phyloP scores from a whole-genome alignment of 2,797 vertebrate species.

The Cercopithecus diana region DNA sequence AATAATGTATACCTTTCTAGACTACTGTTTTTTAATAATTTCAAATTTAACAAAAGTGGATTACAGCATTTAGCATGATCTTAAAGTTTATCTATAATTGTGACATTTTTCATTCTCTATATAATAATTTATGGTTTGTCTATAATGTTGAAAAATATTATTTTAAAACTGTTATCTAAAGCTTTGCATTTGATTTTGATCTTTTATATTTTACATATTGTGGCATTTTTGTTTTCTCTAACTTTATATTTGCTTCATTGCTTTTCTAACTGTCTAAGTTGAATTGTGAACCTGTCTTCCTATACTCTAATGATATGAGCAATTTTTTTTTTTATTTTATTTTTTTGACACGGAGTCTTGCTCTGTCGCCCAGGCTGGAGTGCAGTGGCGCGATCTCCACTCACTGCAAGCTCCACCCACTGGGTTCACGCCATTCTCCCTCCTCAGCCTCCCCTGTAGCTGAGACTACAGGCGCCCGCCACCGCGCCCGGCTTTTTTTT shows the following conservation, averaged over 20 bases:
- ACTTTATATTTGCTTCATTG: neutral
- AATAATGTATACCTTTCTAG: neutral
- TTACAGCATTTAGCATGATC: neutral
- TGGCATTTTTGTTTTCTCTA: neutral
- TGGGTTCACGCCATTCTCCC: no score
- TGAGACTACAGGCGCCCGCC: no score
- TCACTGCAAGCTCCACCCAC: no score
- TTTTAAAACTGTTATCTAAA: neutral
- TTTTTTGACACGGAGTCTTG: no score
- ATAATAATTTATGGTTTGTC: neutral
- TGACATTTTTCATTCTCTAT: neutral
- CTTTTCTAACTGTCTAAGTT: neutral
- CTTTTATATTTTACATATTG: neutral
- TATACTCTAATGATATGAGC: neutral
- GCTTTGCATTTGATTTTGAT: neutral
- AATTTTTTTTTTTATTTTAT: neutral
- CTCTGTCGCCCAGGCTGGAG: no score
- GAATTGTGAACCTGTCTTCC: neutral
- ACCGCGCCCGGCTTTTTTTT: no score
- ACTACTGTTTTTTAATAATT: neutral
- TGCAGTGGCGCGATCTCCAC: no score
- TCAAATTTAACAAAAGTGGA: neutral
- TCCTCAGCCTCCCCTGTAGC: no score
- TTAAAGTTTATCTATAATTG: neutral
- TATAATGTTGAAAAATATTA: neutral